A percentile compares a stretch with the other conserved stretches of the same genome.
Evolutionary conservation across 2,113 vertebrate genomes (phyloP).

Genomic region (Vulpes lagopus): DNA sequence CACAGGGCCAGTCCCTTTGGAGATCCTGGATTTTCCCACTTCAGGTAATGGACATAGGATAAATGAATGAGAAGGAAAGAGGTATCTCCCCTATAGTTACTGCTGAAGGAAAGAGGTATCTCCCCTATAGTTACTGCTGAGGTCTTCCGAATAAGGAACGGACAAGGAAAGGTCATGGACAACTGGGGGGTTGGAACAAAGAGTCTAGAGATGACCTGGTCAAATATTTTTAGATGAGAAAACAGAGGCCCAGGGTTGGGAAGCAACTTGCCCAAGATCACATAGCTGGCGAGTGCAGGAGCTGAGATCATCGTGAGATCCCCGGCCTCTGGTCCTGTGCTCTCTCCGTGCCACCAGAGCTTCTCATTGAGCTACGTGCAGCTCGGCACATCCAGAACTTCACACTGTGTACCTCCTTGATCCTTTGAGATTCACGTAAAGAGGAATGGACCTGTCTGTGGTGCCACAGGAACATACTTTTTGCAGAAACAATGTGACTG

Average conservation of each 20-base stretch:
- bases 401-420: background rate
- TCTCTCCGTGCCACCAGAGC: background rate
- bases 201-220: background rate
- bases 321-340: background rate
- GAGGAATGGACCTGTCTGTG: conserved; percentile 1
- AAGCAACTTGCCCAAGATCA: background rate
- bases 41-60: background rate
- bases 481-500: background rate
- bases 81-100: background rate
- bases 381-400: background rate
- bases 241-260: background rate
- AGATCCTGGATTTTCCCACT: background rate
- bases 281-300: background rate
- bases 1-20: background rate
- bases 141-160: background rate
- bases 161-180: background rate
- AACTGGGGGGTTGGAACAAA: background rate
- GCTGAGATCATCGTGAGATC: background rate
- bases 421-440: conserved; percentile 31
- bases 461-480: background rate
- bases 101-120: background rate
- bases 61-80: background rate
- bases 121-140: background rate
- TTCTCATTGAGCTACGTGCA: background rate
- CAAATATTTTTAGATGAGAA: background rate